Evolutionary conservation across 2,888 invertebrate species (phyloP), one percentile per base, ranked within the genome.

Genomic region (Cremastinae sp.): DNA sequence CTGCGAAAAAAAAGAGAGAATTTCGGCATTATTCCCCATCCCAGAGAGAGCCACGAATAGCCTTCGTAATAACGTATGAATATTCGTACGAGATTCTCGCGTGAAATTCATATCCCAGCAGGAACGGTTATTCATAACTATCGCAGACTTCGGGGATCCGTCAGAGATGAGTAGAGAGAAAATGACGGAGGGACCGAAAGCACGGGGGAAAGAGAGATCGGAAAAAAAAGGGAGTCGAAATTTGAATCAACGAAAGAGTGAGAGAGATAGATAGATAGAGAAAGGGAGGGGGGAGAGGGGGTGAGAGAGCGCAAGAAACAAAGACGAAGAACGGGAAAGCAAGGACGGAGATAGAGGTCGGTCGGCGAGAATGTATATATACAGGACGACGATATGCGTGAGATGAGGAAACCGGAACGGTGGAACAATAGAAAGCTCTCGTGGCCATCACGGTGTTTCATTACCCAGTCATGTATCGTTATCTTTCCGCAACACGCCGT

Each of bases 381-480:
- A 14, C n/a, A 14, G 20, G 36, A 34, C 20, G 51, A 18, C n/a
- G 34, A n/a, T 9, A 14, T 61, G 43, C 69, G 51, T 38, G 70
- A 74, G 73, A 74, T 69, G 71, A 73, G 69, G 62, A 65, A 65
- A 51, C 34, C 38, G 20, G 8, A 16, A 22, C 64, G 43, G 38
- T 62, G 56, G 72, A 72, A 72, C 75, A 72, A 76, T 73, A 68
- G 59, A 65, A 22, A 54, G 59, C 69, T 69, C 69, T 45, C 54
- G 18, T 58, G 41, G 47, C 73, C 53, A 76, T 76, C 73, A 69
- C 69, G 69, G 73, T 73, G 73, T 76, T 73, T 64, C 56, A 73
- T 73, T 76, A 76, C 64, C 76, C 73, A 65, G 64, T 70, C 76
- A 61, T 73, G 73, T 76, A 73, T 76, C 73, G 76, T 76, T 76